Evolutionary conservation across 64 coral and sea anemone species (phyloP).

Genomic region (Exaiptasia diaphana): DNA sequence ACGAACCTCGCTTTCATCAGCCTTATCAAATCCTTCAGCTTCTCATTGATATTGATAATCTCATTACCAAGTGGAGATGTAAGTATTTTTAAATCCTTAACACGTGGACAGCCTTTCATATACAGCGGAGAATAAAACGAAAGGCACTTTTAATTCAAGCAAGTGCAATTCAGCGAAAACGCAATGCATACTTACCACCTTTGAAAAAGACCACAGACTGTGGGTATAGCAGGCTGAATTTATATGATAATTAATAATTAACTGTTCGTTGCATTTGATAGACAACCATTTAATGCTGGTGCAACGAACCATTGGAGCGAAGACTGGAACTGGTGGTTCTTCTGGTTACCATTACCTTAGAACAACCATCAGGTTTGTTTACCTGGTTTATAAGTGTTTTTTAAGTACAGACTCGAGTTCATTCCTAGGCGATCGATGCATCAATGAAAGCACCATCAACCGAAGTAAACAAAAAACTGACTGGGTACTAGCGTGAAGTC

Average conservation of each 20-base stretch:
- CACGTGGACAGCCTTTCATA: not conserved
- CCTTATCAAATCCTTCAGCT: slow-evolving; percentile 90
- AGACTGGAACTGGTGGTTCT: slow-evolving; percentile 83
- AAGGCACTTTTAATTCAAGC: not conserved
- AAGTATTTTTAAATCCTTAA: slow-evolving; percentile 15
- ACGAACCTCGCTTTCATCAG: slow-evolving; percentile 76
- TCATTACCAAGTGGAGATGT: slow-evolving; percentile 96
- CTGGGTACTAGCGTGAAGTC: too few species aligned
- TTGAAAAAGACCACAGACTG: too few species aligned
- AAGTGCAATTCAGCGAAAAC: not conserved
- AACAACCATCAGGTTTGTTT: slow-evolving; percentile 75
- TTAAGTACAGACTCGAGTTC: not conserved
- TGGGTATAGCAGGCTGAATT: too few species aligned
- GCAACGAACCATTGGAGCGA: slow-evolving; percentile 91
- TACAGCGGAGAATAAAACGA: not conserved
- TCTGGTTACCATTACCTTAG: slow-evolving; percentile 95
- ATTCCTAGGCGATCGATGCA: too few species aligned
- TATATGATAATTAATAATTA: too few species aligned
- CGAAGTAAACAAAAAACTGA: too few species aligned
- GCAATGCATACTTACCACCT: too few species aligned
- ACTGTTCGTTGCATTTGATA: not conserved
- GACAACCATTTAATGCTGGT: slow-evolving; percentile 92
- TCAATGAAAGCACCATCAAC: too few species aligned
- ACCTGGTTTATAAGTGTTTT: not conserved
- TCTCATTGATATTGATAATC: slow-evolving; percentile 93